Conservation (phyloP, 2,113 vertebrate genomes). For the Tenrec ecaudatus region DNA sequence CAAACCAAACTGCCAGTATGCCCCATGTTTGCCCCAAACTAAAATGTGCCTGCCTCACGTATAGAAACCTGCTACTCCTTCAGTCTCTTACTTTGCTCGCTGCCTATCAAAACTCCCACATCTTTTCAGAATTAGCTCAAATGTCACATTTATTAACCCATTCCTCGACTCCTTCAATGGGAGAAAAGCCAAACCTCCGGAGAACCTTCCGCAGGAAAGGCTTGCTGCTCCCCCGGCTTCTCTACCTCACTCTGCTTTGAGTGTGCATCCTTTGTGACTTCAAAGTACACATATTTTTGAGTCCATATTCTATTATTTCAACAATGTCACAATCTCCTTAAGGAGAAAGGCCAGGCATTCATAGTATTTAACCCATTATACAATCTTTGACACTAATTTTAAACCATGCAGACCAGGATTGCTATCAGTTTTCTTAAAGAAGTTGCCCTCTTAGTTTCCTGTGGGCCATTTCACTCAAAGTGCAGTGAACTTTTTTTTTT, state of each 20-base stretch:
- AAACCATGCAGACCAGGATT: background rate
- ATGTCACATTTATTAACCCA: background rate
- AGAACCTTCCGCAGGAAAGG: background rate
- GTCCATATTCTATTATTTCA: background rate
- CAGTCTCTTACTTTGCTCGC: background rate
- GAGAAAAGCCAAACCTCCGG: constrained; percentile 3
- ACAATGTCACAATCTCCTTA: background rate
- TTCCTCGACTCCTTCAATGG: background rate
- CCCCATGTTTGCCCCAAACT: background rate
- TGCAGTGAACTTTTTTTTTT: background rate
- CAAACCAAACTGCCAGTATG: background rate
- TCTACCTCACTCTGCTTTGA: background rate
- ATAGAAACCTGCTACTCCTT: background rate
- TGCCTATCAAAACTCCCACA: background rate
- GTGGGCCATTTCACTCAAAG: background rate
- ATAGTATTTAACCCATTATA: background rate
- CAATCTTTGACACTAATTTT: background rate
- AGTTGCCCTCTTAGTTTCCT: background rate
- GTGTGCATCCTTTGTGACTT: background rate
- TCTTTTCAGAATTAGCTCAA: background rate
- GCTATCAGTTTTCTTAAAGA: background rate
- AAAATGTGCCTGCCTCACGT: background rate
- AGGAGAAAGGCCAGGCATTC: background rate
- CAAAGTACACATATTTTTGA: background rate
- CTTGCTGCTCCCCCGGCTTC: background rate